These are phyloP conservation scores for Stigmatopora argus DNA, from an alignment of 2,113 vertebrate genomes.

Conservation along the genomic window DNA sequence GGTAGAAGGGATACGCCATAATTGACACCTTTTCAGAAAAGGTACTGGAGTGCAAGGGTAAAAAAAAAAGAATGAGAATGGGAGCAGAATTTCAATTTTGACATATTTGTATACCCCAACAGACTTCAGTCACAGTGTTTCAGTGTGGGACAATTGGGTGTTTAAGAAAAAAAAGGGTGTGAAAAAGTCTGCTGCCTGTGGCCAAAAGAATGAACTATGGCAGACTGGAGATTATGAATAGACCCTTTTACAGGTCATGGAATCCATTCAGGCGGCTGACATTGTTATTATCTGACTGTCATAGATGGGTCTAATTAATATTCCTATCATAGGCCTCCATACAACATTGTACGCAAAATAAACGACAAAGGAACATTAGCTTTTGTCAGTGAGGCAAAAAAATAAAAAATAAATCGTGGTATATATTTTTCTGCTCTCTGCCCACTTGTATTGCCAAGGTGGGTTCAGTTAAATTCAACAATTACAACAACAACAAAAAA, in stretches of 20 bases:
- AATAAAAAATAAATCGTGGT: not conserved
- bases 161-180: slow-evolving; percentile 86
- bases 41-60: not conserved
- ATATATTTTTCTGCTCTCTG: no score
- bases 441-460: no score
- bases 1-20: slow-evolving; percentile 33
- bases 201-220: slow-evolving; percentile 84
- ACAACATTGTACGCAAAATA: slow-evolving; percentile 85
- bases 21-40: slow-evolving; percentile 37
- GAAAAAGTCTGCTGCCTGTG: slow-evolving; percentile 86
- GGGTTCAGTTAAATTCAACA: no score
- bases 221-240: slow-evolving; percentile 89
- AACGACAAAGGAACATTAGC: slow-evolving; percentile 65
- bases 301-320: slow-evolving; percentile 98
- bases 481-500: no score
- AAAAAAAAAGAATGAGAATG: slow-evolving; percentile 41
- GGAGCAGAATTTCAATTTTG: slow-evolving; percentile 55
- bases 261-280: slow-evolving; percentile 86
- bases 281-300: slow-evolving; percentile 91
- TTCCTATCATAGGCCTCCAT: slow-evolving; percentile 89
- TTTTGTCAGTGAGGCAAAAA: slow-evolving; percentile 33
- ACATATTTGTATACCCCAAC: slow-evolving; percentile 74
- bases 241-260: slow-evolving; percentile 95
- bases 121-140: slow-evolving; percentile 74
- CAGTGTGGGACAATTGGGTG: slow-evolving; percentile 79